Evolutionary conservation across 2,888 invertebrate species (phyloP).

Genomic region (Drosophila macrospina): DNA sequence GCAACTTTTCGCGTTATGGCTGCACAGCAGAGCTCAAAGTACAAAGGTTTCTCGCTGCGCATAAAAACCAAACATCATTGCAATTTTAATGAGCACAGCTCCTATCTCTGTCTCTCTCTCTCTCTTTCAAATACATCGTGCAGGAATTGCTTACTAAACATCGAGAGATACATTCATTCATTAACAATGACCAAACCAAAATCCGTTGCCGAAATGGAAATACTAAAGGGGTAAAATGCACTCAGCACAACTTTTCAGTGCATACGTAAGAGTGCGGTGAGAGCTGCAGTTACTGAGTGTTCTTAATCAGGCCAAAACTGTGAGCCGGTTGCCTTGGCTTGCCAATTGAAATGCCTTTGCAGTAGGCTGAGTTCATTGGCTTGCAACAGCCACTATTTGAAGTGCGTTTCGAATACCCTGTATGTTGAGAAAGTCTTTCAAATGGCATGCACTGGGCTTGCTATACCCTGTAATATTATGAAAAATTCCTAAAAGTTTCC

Average conservation of each 20-base stretch:
- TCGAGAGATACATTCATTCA: slow-evolving; percentile 28
- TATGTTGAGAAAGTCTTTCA: too few species aligned
- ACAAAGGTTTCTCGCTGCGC: slow-evolving; percentile 53
- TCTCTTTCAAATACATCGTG: slow-evolving; percentile 7
- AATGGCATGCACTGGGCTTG: too few species aligned
- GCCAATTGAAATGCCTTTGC: slow-evolving; percentile 15
- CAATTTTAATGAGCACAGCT: slow-evolving; percentile 66
- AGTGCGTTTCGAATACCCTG: neutral
- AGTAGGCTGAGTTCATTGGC: slow-evolving; percentile 48
- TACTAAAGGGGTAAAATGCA: slow-evolving; percentile 6
- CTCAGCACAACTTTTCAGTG: slow-evolving; percentile 17
- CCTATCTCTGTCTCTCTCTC: neutral
- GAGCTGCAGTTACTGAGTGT: slow-evolving; percentile 15
- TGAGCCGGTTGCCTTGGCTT: neutral
- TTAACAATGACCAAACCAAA: slow-evolving; percentile 21
- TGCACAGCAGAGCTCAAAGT: slow-evolving; percentile 49
- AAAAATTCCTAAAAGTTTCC: too few species aligned
- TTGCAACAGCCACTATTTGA: slow-evolving; percentile 13
- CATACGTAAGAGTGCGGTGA: slow-evolving; percentile 9
- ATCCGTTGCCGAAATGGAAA: slow-evolving; percentile 6
- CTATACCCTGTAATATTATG: too few species aligned
- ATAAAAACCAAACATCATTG: slow-evolving; percentile 66
- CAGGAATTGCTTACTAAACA: slow-evolving; percentile 20
- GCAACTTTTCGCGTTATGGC: slow-evolving; percentile 55
- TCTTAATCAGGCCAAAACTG: slow-evolving; percentile 14